A percentile compares a stretch with the other conserved stretches of the same genome.
These are phyloP conservation scores for Enteromius unitaeniatus DNA, from an alignment of 2,797 vertebrate species.

Conservation along the genomic window DNA sequence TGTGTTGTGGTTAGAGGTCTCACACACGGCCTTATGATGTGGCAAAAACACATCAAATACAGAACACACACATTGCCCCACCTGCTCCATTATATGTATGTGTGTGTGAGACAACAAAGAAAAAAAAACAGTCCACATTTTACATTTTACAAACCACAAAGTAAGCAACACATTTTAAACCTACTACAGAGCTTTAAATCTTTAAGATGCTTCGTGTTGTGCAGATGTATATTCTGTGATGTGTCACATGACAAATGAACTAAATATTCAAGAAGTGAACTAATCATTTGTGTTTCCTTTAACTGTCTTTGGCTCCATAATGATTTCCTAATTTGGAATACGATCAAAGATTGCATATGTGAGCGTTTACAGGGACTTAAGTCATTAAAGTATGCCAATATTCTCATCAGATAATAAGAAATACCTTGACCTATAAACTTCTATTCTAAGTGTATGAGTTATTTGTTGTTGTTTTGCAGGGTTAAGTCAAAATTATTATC, in stretches of 20 bases:
- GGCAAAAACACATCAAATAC: not conserved
- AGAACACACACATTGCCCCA: slow-evolving; percentile 29
- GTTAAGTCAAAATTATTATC: too few relatives aligned
- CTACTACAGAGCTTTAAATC: not conserved
- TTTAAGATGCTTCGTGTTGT: not conserved
- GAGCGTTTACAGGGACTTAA: not conserved
- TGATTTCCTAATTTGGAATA: not conserved
- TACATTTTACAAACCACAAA: not conserved
- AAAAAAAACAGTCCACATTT: not conserved
- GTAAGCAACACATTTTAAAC: not conserved
- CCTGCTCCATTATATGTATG: slow-evolving; percentile 1
- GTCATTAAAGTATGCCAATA: not conserved
- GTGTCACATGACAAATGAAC: not conserved
- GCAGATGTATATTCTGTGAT: not conserved
- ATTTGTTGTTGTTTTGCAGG: not conserved
- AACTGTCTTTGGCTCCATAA: not conserved
- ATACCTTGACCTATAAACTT: not conserved
- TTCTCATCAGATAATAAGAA: not conserved
- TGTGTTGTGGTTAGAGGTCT: slow-evolving; percentile 25
- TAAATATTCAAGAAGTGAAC: not conserved
- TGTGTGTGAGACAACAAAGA: slow-evolving; percentile 19
- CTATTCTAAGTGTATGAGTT: not conserved
- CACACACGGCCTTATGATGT: slow-evolving; percentile 13
- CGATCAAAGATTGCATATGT: not conserved
- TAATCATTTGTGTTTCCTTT: not conserved